Conservation (phyloP, 2,113 vertebrate genomes). For the Geothlypis trichas region DNA sequence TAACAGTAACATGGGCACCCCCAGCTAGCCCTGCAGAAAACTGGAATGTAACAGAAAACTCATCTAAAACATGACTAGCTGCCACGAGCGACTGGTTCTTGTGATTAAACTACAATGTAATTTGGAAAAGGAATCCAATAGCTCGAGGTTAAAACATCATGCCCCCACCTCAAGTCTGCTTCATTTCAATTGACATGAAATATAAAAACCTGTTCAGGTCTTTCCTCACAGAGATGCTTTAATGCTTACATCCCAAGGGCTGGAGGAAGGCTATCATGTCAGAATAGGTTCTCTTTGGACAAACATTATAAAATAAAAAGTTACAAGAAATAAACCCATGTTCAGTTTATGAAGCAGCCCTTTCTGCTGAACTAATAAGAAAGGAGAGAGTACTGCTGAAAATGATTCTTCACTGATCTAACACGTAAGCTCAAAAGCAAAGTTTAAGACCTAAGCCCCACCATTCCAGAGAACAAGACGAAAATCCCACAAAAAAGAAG, state of each 20-base stretch:
- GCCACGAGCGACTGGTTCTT: background rate
- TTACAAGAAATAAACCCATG: background rate
- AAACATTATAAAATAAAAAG: conserved; percentile 23
- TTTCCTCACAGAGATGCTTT: background rate
- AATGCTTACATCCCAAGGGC: background rate
- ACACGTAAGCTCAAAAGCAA: background rate
- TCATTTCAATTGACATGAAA: conserved; percentile 38
- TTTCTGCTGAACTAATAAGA: background rate
- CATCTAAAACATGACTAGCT: conserved; percentile 22
- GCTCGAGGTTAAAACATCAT: conserved; percentile 16
- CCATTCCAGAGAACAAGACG: background rate
- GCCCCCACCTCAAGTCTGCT: background rate
- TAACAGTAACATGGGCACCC: background rate
- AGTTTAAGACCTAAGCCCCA: background rate
- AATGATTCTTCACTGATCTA: background rate
- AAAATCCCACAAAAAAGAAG: background rate
- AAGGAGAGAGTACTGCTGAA: background rate
- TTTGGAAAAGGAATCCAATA: conserved; percentile 42
- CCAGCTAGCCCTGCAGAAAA: conserved; percentile 19
- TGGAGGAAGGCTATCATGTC: background rate
- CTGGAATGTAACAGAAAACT: background rate
- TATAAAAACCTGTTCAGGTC: conserved; percentile 8
- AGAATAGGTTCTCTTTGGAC: background rate
- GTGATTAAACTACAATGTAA: conserved; percentile 48
- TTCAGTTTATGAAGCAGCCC: background rate